phyloP scores from a whole-genome alignment of 2,113 vertebrate species.

The Saguinus imperator region DNA sequence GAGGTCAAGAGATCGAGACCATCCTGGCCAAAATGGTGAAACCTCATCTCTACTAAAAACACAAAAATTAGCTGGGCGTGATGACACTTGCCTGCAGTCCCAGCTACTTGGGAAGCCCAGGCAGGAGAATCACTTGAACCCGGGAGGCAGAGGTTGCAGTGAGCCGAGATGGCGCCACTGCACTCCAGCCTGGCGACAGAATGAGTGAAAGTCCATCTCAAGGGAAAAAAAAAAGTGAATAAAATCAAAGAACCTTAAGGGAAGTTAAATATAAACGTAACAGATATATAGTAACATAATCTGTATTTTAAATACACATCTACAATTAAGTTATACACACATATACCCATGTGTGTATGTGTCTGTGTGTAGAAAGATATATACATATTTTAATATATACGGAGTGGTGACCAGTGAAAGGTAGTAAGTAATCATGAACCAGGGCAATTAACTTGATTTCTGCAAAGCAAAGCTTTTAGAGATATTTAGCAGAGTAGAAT shows the following conservation, averaged over 20 bases:
- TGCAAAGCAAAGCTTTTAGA: neutral
- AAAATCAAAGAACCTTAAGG: constrained; percentile 26
- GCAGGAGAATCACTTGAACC: too few species aligned
- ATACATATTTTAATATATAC: neutral
- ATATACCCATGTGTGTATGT: neutral
- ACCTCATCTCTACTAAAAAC: too few species aligned
- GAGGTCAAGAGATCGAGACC: too few species aligned
- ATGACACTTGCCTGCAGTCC: too few species aligned
- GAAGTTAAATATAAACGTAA: constrained; percentile 28
- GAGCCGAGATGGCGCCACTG: too few species aligned
- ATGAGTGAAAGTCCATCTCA: too few species aligned
- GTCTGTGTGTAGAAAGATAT: neutral
- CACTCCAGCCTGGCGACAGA: too few species aligned
- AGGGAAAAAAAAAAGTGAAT: neutral
- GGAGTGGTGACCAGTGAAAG: neutral
- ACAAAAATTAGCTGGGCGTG: too few species aligned
- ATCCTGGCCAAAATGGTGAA: too few species aligned
- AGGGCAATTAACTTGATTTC: neutral
- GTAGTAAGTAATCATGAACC: neutral
- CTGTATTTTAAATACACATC: neutral
- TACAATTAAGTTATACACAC: neutral
- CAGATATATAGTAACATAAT: neutral
- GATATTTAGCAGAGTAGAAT: neutral
- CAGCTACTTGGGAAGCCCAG: too few species aligned
- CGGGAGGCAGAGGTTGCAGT: too few species aligned